Evolutionary conservation across 2,113 vertebrate genomes (phyloP).

Genomic region (Tupaia tana): DNA sequence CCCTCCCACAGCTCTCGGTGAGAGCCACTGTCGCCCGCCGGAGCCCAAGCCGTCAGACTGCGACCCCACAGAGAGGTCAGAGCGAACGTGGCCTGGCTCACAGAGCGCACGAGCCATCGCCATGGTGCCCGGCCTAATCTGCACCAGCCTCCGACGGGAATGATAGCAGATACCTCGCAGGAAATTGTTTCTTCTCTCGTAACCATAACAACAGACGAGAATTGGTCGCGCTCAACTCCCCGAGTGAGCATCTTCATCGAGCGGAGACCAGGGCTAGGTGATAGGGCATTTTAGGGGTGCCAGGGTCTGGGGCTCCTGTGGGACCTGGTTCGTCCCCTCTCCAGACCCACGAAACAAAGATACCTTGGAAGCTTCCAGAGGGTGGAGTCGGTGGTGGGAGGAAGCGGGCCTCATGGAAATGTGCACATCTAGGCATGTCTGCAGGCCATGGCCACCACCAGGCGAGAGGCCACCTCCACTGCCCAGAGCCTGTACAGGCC

Average conservation of each 20-base stretch:
- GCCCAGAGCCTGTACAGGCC: neutral
- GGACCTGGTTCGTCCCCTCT: neutral
- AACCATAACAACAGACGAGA: conserved; percentile 88
- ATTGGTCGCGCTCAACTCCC: conserved; percentile 79
- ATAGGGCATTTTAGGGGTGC: neutral
- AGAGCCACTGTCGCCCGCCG: conserved; percentile 85
- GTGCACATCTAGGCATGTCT: rapidly evolving
- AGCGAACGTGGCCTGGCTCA: conserved; percentile 83
- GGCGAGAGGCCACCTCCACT: neutral
- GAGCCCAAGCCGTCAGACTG: conserved; percentile 82
- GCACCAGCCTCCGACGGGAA: conserved; percentile 85
- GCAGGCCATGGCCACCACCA: neutral
- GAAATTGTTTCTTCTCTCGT: conserved; percentile 88
- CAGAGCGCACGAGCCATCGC: conserved; percentile 83
- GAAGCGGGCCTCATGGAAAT: rapidly evolving
- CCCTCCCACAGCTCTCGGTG: conserved; percentile 85
- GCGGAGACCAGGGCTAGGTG: neutral
- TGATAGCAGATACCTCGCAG: conserved; percentile 88
- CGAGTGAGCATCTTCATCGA: conserved; percentile 67
- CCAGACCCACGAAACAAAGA: neutral
- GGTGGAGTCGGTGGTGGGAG: rapidly evolving
- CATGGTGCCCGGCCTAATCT: conserved; percentile 85
- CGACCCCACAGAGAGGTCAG: conserved; percentile 86
- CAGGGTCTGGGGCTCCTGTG: neutral
- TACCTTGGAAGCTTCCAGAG: neutral